Base-by-base conservation (phyloP, 1,140 invertebrate genomes). In the Drosophila melanica region DNA sequence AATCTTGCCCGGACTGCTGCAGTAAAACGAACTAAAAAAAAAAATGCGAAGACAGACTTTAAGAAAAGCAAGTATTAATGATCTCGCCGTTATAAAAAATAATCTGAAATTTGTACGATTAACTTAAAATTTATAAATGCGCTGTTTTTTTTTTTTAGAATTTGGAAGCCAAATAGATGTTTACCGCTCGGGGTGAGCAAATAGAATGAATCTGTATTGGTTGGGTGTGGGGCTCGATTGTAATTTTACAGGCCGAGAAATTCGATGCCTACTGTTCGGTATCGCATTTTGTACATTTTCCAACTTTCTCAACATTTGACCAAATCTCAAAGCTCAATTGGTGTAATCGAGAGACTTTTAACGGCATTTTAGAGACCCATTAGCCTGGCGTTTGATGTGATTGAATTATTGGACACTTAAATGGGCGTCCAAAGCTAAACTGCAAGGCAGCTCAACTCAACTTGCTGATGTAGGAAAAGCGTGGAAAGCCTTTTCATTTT, bases 321-420 rank as follows among this genome's bases (percentile, higher is more conserved):
- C 37, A 58, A 68, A 60, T 51, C 47, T 44, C 20, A 3, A 16
- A 27, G 27, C 27, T 65, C 63, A 87, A 87, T 87, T 89, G 76
- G 54, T 89, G 77, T 87, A 87, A 87, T 87, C 89, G 84, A 87
- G 84, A 79, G 79, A 47, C 79, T 89, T 89, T 87, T 87, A 87
- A 89, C 74, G 77, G 84, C 73, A 66, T 71, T 84, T 84, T 79
- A 67, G 76, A 23, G 80, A 44, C 65, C 69, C 77, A 87, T 89
- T 86, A 89, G 75, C 77, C 69, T 79, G 79, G 63, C 73, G 84
- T 89, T 89, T 89, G 76, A 86, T 79, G 78, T 79, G 82, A 87
- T 87, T 87, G 82, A 87, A 87, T 87, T 87, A 87, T 87, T 87
- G 84, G 84, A 89, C 84, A 89, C 84, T 89, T 87, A 87, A 87